These are phyloP conservation scores for Lucifuga dentata DNA, from an alignment of 2,113 vertebrate species.

Conservation along the genomic window DNA sequence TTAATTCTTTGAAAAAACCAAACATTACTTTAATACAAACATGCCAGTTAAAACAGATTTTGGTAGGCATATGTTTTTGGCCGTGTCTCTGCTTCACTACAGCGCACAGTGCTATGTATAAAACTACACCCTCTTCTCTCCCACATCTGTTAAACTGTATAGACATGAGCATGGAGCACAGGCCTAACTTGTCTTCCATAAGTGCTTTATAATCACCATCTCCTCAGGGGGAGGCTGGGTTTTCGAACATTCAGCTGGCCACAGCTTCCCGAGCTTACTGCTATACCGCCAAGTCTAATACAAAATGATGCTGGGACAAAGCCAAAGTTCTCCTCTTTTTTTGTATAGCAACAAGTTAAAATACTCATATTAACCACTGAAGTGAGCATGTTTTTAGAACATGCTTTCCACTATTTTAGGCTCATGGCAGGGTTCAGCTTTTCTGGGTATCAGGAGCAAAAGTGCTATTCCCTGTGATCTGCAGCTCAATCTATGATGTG, in stretches of 20 bases:
- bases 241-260: constrained; percentile 61
- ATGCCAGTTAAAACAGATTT: not conserved
- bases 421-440: no score
- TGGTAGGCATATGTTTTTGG: constrained; percentile 27
- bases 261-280: constrained; percentile 53
- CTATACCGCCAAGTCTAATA: constrained; percentile 49
- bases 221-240: constrained; percentile 57
- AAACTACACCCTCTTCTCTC: constrained; percentile 56
- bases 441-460: no score
- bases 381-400: not conserved
- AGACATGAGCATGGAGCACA: constrained; percentile 65
- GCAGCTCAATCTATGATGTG: no score
- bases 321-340: not conserved
- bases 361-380: not conserved
- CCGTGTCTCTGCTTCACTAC: constrained; percentile 6
- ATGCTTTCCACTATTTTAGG: not conserved
- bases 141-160: constrained; percentile 74
- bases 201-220: constrained; percentile 75
- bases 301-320: constrained; percentile 45
- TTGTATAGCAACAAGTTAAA: constrained; percentile 19
- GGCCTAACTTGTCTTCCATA: constrained; percentile 72
- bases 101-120: constrained; percentile 43
- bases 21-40: not conserved
- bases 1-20: constrained; percentile 2
- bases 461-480: no score